Percentiles rank a stretch among this genome's conserved stretches.
These are phyloP conservation scores for Drosophila nigritarsus DNA, from an alignment of 2,888 invertebrate species.

Conservation along the genomic window DNA sequence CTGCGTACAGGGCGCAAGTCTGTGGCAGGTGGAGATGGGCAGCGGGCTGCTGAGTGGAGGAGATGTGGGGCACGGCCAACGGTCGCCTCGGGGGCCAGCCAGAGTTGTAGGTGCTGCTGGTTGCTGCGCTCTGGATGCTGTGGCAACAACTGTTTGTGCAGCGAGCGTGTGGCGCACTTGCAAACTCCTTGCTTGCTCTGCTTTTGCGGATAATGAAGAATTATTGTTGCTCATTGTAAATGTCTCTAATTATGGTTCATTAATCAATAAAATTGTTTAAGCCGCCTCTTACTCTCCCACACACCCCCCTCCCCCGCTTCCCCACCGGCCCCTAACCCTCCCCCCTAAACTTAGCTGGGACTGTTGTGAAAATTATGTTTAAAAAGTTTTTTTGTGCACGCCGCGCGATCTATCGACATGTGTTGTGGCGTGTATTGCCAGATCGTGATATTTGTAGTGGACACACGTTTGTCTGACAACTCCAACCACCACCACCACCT, in stretches of 20 bases:
- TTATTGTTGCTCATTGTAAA: conserved; percentile 83
- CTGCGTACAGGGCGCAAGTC: conserved; percentile 41
- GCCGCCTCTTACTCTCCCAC: conserved; percentile 15
- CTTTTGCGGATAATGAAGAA: conserved; percentile 83
- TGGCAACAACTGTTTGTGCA: conserved; percentile 3
- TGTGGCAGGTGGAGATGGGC: conserved; percentile 12
- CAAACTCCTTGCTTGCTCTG: conserved; percentile 30
- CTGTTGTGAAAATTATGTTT: conserved; percentile 69
- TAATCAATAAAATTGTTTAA: conserved; percentile 85
- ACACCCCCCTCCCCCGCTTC: neutral
- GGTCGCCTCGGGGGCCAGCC: conserved; percentile 47
- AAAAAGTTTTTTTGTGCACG: conserved; percentile 62
- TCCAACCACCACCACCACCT: neutral
- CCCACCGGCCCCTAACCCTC: neutral
- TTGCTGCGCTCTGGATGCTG: conserved; percentile 11
- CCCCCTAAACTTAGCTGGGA: neutral
- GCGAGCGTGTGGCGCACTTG: conserved; percentile 21
- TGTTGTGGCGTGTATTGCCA: conserved; percentile 70
- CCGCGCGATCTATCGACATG: conserved; percentile 69
- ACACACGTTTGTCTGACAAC: conserved; percentile 64
- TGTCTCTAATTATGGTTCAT: conserved; percentile 85
- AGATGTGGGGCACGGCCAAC: conserved; percentile 32
- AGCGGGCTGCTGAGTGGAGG: neutral
- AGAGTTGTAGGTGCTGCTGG: conserved; percentile 41
- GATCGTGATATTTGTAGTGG: conserved; percentile 79